Conservation (phyloP, 2,113 vertebrate genomes). For the Egretta garzetta region DNA sequence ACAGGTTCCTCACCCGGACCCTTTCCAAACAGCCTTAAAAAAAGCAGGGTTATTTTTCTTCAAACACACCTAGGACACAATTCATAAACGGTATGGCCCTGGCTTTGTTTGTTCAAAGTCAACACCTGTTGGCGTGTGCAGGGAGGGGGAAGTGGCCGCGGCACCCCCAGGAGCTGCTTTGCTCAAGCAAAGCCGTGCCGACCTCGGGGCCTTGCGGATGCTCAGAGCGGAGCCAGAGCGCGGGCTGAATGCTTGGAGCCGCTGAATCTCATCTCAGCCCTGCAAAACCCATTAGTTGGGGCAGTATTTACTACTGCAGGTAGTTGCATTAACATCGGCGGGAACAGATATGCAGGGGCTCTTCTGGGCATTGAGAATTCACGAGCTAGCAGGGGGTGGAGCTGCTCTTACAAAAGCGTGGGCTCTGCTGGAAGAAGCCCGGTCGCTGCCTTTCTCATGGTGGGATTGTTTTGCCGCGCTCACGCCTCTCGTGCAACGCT, state of each 20-base stretch:
- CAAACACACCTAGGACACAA: not conserved
- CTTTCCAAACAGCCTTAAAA: not conserved
- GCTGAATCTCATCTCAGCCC: not conserved
- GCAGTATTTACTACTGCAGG: not conserved
- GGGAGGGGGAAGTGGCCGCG: not conserved
- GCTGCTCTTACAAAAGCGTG: not conserved
- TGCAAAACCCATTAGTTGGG: not conserved
- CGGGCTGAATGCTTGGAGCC: not conserved
- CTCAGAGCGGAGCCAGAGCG: fast-evolving
- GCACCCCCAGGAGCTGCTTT: not conserved
- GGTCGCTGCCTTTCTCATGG: fast-evolving
- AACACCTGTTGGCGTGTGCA: fast-evolving
- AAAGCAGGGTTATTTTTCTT: not conserved
- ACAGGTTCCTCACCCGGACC: not conserved
- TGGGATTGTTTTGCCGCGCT: not conserved
- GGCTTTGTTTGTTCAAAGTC: not conserved
- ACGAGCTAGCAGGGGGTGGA: fast-evolving
- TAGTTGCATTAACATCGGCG: not conserved
- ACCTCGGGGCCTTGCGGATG: fast-evolving
- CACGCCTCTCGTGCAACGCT: not conserved
- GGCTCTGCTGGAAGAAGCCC: not conserved
- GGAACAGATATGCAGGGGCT: not conserved
- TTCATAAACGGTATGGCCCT: not conserved
- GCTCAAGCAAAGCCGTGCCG: not conserved
- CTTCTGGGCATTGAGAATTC: fast-evolving